Conservation (phyloP, 1,140 invertebrate species). For the Drosophila melanica region DNA sequence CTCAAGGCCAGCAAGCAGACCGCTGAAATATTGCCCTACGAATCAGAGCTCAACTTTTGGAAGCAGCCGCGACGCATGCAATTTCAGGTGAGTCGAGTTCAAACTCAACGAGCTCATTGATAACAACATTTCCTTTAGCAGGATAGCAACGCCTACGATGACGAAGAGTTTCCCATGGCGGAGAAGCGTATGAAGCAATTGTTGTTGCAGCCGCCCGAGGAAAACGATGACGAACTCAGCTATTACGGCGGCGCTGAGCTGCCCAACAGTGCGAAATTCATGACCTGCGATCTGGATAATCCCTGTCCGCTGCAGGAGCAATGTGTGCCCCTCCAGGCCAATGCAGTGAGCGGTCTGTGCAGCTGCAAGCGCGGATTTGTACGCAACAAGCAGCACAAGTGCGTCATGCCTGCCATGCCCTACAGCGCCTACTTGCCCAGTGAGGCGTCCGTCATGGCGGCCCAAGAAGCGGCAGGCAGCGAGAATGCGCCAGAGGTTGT, state of each 20-base stretch:
- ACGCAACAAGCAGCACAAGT: conserved; percentile 85
- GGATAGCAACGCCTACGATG: conserved; percentile 69
- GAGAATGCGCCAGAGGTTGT: conserved; percentile 52
- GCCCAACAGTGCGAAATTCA: conserved; percentile 65
- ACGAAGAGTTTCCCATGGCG: conserved; percentile 73
- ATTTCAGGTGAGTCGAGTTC: conserved; percentile 44
- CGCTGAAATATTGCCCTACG: conserved; percentile 55
- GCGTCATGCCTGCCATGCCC: conserved; percentile 72
- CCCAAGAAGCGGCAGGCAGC: conserved; percentile 52
- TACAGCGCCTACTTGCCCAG: conserved; percentile 52
- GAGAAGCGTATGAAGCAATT: conserved; percentile 80
- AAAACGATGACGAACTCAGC: conserved; percentile 82
- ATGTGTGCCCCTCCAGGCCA: conserved; percentile 86
- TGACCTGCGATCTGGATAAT: conserved; percentile 84
- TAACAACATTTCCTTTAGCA: conserved; percentile 4
- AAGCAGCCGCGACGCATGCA: conserved; percentile 68
- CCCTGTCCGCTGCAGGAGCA: conserved; percentile 88
- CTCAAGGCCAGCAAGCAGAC: conserved; percentile 74
- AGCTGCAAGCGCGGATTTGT: conserved; percentile 87
- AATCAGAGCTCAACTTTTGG: conserved; percentile 74
- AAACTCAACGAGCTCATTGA: no score
- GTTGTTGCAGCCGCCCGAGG: conserved; percentile 77
- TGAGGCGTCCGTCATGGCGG: conserved; percentile 51
- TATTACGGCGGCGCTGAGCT: conserved; percentile 55
- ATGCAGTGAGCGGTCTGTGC: conserved; percentile 88